Conservation (phyloP, 1,140 invertebrate genomes). For the Drosophila mojavensis region DNA sequence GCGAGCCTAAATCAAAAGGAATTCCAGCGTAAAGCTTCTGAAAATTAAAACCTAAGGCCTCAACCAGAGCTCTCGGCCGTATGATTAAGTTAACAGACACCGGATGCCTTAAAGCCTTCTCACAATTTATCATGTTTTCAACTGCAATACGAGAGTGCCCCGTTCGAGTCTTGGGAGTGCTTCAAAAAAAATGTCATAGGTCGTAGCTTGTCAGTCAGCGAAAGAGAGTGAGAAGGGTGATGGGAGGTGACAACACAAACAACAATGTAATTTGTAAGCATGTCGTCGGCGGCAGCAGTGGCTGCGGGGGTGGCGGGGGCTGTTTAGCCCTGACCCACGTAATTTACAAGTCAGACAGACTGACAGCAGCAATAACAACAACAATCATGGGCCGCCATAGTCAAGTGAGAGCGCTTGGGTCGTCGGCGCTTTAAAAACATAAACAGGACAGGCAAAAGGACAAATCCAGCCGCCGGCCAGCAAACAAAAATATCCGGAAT, state of each 20-base stretch:
- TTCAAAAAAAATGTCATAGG: conserved; percentile 41
- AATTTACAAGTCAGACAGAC: conserved; percentile 55
- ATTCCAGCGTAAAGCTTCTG: not conserved
- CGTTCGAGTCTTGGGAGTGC: conserved; percentile 24
- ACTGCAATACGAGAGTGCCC: conserved; percentile 40
- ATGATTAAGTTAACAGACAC: conserved; percentile 24
- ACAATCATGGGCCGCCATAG: conserved; percentile 6
- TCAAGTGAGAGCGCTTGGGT: conserved; percentile 9
- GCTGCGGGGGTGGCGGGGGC: too few relatives aligned
- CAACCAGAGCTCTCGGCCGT: conserved; percentile 1
- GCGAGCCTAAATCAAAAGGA: conserved; percentile 12
- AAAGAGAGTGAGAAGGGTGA: conserved; percentile 11
- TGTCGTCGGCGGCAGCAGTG: conserved; percentile 18
- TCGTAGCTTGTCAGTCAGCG: conserved; percentile 25
- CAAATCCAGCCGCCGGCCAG: conserved; percentile 64
- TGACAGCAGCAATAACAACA: conserved; percentile 41
- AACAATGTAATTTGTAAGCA: conserved; percentile 72
- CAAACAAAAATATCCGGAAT: conserved; percentile 42
- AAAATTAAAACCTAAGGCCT: not conserved
- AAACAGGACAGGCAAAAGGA: conserved; percentile 60
- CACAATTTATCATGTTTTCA: conserved; percentile 44
- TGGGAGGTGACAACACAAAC: not conserved
- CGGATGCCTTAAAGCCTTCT: conserved; percentile 31
- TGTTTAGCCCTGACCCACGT: conserved; percentile 41
- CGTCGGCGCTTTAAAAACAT: conserved; percentile 48